Base-by-base conservation (phyloP, 1,140 invertebrate species). In the Samia ricini region DNA sequence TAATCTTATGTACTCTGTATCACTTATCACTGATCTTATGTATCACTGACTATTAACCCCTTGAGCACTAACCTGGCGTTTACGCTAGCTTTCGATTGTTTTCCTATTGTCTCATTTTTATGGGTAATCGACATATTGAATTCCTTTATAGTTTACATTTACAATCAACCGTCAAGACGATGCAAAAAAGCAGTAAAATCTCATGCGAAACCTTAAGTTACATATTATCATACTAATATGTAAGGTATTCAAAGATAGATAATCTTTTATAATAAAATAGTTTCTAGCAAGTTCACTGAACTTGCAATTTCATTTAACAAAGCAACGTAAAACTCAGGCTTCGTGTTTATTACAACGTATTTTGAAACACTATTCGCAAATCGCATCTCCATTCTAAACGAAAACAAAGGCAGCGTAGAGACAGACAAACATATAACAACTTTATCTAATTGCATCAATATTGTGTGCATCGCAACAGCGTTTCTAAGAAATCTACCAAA, bases 261-360 rank as follows among this genome's bases (percentile, higher is more conserved):
- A 42, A 26, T 15, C 12, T 42, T 10, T 42, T 12, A 42, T 3
- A 42, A 42, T 42, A 12, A 55, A 5, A 55, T 59, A 65, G 52
- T 66, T 66, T 57, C 58, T 48, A 61, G 33, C 56, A 49, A 57
- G 48, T 56, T 58, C 48, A 66, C 59, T 33, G 42, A 61, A 56
- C 36, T 56, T 54, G 64, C 55, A 61, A 66, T 61, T 66, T 61
- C 50, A 66, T 61, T 66, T 66, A 61, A 61, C 55, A 54, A 54
- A 24, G 57, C 48, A 61, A 66, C 61, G 64, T 48, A 66, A 66
- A 61, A 61, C 59, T 58, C 64, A 51, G 55, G 26, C 48, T 61
- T 50, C 48, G 64, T 36, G 57, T 60, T 66, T 66, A 65, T 65
- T 66, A 60, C 54, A 61, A 52, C 26, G 26, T 54, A 66, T 24